Base-by-base conservation (phyloP, 2,113 vertebrate genomes). In the Centrocercus urophasianus region DNA sequence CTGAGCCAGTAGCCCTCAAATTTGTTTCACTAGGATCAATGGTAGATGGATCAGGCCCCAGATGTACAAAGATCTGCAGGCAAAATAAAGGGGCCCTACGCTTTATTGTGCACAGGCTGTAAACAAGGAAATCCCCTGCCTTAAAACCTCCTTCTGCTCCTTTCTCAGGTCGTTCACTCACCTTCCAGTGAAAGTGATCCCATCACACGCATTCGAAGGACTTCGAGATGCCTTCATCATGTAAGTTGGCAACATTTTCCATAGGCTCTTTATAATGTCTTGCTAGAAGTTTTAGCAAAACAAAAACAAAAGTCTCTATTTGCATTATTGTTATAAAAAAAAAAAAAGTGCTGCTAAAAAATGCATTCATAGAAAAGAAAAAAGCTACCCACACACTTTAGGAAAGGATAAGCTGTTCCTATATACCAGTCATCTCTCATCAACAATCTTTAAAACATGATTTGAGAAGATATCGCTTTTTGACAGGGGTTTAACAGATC, bases 221-320 rank as follows among this genome's bases (percentile, higher is more conserved):
- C 98, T 99, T 87, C 96, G 96, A 94, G 98, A 98, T 96, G 94
- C 98, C 61, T 94, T 98, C 67, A 97, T 97, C 93, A 99, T 99
- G 98, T 99, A 98, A 99, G 99, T 98, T 90, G 57, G 60, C 74
- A 83, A 25, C 36, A 48, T 67, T 91, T 95, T 87, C 50, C 17
- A 5, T 6, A 76, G 21, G 16, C 5, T 85, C 65, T 75, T 80
- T 67, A 52, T 83, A 64, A 86, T 89, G 85, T 66, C 57, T 78
- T 71, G 38, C 54, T 86, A 78, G 50, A 94, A 93, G 88, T 95
- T 78, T 60, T 64, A 75, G 74, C 65, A 8, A 47, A 47, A 47
- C 45, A 47, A 47, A 47, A 47, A 47, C 45, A 7, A 61, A 90
- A 96, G 90, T 40, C 67, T 40, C 71, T 24, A 66, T 94, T 54